phyloP scores from a whole-genome alignment of 2,888 invertebrate species.

The Aleiodes leptofemur region DNA sequence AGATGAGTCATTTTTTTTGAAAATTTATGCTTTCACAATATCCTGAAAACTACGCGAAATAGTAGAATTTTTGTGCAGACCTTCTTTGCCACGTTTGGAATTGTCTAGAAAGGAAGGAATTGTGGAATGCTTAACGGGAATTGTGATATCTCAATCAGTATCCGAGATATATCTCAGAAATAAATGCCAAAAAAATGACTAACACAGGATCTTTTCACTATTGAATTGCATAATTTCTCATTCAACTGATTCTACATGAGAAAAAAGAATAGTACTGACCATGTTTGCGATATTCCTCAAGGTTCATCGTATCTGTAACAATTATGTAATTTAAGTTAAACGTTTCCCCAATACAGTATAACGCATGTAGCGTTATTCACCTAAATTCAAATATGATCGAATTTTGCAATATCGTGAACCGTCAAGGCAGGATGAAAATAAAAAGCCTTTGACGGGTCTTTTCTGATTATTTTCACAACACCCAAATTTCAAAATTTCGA shows the following conservation, averaged over 20 bases:
- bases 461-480: constrained; percentile 62
- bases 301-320: constrained; percentile 69
- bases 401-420: constrained; percentile 6
- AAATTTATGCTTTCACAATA: too few relatives aligned
- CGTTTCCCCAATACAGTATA: not conserved
- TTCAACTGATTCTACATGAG: not conserved
- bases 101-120: too few relatives aligned
- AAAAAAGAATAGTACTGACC: constrained; percentile 64
- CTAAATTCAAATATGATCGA: not conserved
- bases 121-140: too few relatives aligned
- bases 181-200: too few relatives aligned
- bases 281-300: constrained; percentile 72
- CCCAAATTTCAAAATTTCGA: constrained; percentile 73
- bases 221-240: too few relatives aligned
- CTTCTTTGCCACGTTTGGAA: too few relatives aligned
- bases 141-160: too few relatives aligned
- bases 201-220: too few relatives aligned
- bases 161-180: too few relatives aligned
- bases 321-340: not conserved
- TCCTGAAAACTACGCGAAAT: too few relatives aligned
- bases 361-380: not conserved
- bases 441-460: constrained; percentile 28
- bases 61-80: too few relatives aligned
- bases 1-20: too few relatives aligned
- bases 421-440: constrained; percentile 16